Evolutionary conservation across 2,113 vertebrate species (phyloP).

Genomic region (Vombatus ursinus): DNA sequence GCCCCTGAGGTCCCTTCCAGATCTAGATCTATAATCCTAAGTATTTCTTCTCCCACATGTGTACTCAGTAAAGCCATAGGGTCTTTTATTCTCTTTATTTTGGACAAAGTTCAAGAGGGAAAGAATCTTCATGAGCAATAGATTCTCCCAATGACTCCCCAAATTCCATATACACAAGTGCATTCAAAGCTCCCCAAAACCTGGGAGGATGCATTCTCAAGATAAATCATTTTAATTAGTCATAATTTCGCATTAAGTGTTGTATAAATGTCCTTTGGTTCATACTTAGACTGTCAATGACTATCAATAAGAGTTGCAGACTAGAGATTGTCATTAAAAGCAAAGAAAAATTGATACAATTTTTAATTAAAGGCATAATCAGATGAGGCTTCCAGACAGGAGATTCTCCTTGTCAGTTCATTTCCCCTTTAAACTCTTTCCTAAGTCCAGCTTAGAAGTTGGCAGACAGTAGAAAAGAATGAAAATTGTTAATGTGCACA

Average conservation of each 20-base stretch:
- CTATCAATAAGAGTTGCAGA: slow-evolving; percentile 83
- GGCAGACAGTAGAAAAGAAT: slow-evolving; percentile 51
- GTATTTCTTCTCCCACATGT: background rate
- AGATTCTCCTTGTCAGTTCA: slow-evolving; percentile 79
- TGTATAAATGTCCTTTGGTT: slow-evolving; percentile 87
- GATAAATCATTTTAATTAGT: slow-evolving; percentile 89
- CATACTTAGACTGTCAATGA: slow-evolving; percentile 85
- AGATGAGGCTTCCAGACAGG: slow-evolving; percentile 78
- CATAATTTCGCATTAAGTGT: slow-evolving; percentile 88
- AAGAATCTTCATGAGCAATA: background rate
- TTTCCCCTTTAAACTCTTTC: slow-evolving; percentile 76
- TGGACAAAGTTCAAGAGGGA: background rate
- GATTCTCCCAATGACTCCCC: background rate
- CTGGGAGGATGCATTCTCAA: slow-evolving; percentile 81
- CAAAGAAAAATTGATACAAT: slow-evolving; percentile 85
- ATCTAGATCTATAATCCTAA: background rate
- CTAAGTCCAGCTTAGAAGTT: slow-evolving; percentile 73
- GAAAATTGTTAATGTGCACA: background rate
- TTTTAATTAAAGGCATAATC: slow-evolving; percentile 87
- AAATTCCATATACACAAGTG: background rate
- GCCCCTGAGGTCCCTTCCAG: background rate
- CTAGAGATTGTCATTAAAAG: slow-evolving; percentile 81
- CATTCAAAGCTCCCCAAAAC: slow-evolving; percentile 66
- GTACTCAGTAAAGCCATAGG: background rate
- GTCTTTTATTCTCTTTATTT: background rate